Conservation (phyloP, 2,888 invertebrate species). For the Eudemis profundana region DNA sequence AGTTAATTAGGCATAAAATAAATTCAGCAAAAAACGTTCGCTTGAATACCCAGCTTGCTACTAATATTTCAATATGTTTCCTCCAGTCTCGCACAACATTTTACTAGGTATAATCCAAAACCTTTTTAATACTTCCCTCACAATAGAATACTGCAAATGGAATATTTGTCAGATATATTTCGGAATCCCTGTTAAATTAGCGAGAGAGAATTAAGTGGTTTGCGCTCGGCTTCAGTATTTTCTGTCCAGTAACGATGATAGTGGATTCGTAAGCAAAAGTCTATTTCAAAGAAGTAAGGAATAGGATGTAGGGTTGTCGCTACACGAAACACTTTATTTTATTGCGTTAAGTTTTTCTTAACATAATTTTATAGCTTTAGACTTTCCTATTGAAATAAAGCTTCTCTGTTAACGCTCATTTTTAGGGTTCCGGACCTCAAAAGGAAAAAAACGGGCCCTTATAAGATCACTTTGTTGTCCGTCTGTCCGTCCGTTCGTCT, state of each 20-base stretch:
- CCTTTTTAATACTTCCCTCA: too few species aligned
- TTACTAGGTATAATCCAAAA: too few species aligned
- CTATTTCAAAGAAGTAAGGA: slow-evolving; percentile 34
- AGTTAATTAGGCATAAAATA: background rate
- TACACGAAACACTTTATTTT: background rate
- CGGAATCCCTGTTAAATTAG: slow-evolving; percentile 26
- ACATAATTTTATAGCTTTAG: too few species aligned
- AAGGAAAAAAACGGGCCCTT: too few species aligned
- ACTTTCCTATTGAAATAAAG: too few species aligned
- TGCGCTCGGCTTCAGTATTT: slow-evolving; percentile 20
- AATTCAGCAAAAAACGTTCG: background rate
- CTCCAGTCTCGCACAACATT: too few species aligned
- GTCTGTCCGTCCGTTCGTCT: too few species aligned
- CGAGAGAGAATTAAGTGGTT: slow-evolving; percentile 39
- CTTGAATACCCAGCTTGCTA: background rate
- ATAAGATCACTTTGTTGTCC: too few species aligned
- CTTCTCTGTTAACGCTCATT: too few species aligned
- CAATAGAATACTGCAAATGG: background rate
- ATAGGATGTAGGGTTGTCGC: slow-evolving; percentile 17
- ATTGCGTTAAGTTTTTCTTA: background rate
- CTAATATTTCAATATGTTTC: background rate
- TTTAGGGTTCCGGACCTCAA: too few species aligned
- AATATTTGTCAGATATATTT: slow-evolving; percentile 18
- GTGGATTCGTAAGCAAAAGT: slow-evolving; percentile 32
- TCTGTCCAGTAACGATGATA: slow-evolving; percentile 41